Percentiles rank a stretch among this genome's conserved stretches.
Evolutionary conservation across 2,888 invertebrate genomes (phyloP).

Genomic region (Bruchidius siliquastri): DNA sequence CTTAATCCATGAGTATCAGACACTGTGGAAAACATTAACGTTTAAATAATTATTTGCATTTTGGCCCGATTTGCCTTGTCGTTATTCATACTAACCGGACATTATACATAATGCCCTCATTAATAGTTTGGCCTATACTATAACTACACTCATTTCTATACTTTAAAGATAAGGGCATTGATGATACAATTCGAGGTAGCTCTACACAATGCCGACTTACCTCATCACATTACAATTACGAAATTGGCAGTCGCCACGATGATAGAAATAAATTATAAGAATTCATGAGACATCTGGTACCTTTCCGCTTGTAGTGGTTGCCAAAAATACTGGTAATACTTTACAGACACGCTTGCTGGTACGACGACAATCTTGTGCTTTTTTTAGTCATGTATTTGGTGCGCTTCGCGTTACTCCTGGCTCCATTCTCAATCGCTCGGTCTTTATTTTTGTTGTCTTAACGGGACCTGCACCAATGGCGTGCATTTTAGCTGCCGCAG

Average conservation of each 20-base stretch:
- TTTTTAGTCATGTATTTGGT: neutral
- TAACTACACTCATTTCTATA: too few relatives aligned
- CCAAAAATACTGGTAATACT: neutral
- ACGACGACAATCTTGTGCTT: neutral
- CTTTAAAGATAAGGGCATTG: too few relatives aligned
- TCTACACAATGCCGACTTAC: neutral
- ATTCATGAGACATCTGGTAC: neutral
- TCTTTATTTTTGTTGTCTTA: neutral
- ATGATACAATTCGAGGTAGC: too few relatives aligned
- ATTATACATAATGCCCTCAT: too few relatives aligned
- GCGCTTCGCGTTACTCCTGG: neutral
- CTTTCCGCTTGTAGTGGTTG: neutral
- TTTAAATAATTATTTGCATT: too few relatives aligned
- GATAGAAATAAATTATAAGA: neutral
- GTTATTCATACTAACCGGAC: too few relatives aligned
- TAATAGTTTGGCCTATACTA: too few relatives aligned
- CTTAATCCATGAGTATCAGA: too few relatives aligned
- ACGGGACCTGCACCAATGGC: neutral
- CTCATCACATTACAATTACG: neutral
- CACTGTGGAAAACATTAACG: too few relatives aligned
- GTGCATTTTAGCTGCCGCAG: neutral
- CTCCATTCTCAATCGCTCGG: neutral
- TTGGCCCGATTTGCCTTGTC: too few relatives aligned
- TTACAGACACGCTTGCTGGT: neutral
- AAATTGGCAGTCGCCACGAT: neutral